Base-by-base conservation (phyloP, 2,888 invertebrate genomes). In the Metacarcinus magister region DNA sequence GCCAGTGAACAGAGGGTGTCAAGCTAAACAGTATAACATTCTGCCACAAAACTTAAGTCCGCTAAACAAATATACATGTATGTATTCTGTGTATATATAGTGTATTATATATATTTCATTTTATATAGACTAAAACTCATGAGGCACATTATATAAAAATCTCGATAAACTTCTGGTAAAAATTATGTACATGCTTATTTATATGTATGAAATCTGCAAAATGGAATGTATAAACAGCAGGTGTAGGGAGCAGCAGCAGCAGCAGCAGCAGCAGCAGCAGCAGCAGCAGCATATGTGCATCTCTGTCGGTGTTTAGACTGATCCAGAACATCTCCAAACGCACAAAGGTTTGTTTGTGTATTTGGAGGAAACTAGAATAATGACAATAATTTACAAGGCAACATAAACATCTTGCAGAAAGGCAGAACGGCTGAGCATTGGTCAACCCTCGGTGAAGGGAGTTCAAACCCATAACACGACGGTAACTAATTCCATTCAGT, bases 221-320 rank as follows among this genome's bases (percentile, higher is more conserved):
- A 96, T 96, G 96, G 96, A 96, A 96, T 96, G 96, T 96, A 96
- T 94, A 94, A 96, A 96, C 96, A 93, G 96, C 95, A 95, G 44
- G 94, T 96, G 96, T 95, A 93, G 89, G 95, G 39, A 39, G 39
- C 87, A 87, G 87, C 87, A 39, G 87, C 87, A 93, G 95, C 95
- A 23, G 39, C 94, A 96, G 39, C 87, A 87, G 87, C 87, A 39
- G 87, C 87, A 93, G 95, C 95, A 23, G 94, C 94, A 96, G 39
- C 87, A 87, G 87, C 87, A 39, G 87, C 87, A 93, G 95, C 95
- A 23, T 90, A 92, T 95, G 95, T 96, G 96, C 96, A 87, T 92
- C 93, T 67, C 75, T 91, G 87, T 87, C 10, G 39, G 87, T 87
- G 32, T 87, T 23, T 90, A 48, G 54, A 93, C 90, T 90, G 60